phyloP scores from a whole-genome alignment of 2,797 vertebrate species.

The Poeciliopsis gracilis region DNA sequence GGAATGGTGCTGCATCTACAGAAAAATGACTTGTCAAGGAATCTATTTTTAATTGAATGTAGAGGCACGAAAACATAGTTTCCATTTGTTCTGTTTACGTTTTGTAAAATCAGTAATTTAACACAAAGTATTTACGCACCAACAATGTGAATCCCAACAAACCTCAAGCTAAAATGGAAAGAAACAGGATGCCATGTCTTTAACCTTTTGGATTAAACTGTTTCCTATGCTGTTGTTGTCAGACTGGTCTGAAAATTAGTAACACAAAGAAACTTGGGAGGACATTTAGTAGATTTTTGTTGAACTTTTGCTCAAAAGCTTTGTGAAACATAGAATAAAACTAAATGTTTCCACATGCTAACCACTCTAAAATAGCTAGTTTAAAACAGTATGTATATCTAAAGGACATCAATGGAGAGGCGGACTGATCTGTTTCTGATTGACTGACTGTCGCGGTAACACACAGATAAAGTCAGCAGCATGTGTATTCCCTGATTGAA shows the following conservation, averaged over 20 bases:
- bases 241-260: not conserved
- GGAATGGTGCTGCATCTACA: not conserved
- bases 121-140: not conserved
- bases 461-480: constrained; percentile 6
- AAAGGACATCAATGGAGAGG: not conserved
- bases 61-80: not conserved
- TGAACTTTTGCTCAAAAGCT: not conserved
- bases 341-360: not conserved
- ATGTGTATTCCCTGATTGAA: constrained; percentile 10
- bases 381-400: not conserved
- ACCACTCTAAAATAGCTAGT: not conserved
- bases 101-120: not conserved
- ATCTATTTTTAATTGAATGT: not conserved
- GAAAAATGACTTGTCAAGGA: not conserved
- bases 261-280: not conserved
- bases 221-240: not conserved
- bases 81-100: not conserved
- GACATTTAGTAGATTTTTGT: not conserved
- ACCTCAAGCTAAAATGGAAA: not conserved
- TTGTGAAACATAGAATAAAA: not conserved
- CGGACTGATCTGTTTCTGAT: not conserved
- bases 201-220: not conserved
- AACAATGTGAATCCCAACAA: not conserved
- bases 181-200: not conserved
- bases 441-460: constrained; percentile 7